These are phyloP conservation scores for Zosterops lateralis DNA, from an alignment of 2,113 vertebrate species.

Conservation along the genomic window DNA sequence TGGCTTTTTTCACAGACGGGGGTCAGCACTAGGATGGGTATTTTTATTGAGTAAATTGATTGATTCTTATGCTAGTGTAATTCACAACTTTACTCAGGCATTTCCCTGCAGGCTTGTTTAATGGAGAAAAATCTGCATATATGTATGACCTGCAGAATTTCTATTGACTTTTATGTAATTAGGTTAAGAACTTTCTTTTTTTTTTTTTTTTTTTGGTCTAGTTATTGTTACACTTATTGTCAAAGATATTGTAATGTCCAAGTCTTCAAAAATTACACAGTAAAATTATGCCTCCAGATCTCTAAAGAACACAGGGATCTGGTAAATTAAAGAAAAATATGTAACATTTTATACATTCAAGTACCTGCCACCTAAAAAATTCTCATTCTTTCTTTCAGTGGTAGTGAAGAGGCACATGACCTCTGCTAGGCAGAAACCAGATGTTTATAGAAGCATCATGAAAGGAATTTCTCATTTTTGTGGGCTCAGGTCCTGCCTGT, in stretches of 20 bases:
- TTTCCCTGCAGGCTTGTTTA: neutral
- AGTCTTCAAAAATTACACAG: neutral
- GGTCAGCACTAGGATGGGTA: neutral
- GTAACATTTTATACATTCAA: neutral
- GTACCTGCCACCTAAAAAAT: neutral
- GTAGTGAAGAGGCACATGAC: neutral
- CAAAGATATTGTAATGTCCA: neutral
- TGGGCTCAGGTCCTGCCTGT: neutral
- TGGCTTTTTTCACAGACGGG: neutral
- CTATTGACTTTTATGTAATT: neutral
- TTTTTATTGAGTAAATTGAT: slow-evolving; percentile 22
- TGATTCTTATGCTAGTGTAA: neutral
- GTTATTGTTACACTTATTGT: neutral
- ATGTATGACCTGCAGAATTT: neutral
- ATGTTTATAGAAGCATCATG: neutral
- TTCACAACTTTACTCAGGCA: neutral
- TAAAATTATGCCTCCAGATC: neutral
- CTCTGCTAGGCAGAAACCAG: neutral
- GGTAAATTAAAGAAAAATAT: neutral
- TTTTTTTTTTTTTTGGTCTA: neutral
- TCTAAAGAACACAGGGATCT: neutral
- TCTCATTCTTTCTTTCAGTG: neutral
- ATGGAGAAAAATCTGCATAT: neutral
- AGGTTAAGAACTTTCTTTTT: neutral
- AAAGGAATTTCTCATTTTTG: neutral